These are phyloP conservation scores for Morpho achilles DNA, from an alignment of 2,888 invertebrate genomes.

Conservation along the genomic window DNA sequence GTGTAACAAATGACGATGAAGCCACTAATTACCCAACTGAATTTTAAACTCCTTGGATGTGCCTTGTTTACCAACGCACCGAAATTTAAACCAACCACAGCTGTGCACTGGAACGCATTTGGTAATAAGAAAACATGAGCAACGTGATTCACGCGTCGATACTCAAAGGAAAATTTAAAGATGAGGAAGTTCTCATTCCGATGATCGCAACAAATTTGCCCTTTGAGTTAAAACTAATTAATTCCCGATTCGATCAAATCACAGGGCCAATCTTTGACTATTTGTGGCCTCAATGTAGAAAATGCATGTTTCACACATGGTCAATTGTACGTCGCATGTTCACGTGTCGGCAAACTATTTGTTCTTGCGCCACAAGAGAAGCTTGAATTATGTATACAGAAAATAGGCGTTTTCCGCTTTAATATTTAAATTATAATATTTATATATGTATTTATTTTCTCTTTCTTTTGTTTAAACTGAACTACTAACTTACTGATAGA, in stretches of 20 bases:
- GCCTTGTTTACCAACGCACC: slow-evolving; percentile 3
- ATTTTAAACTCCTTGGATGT: background rate
- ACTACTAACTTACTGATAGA: too few relatives aligned
- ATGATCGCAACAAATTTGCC: background rate
- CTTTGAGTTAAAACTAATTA: slow-evolving; percentile 20
- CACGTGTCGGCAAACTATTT: slow-evolving; percentile 4
- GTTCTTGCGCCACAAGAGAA: background rate
- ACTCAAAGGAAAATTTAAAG: slow-evolving; percentile 14
- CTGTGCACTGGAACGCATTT: background rate
- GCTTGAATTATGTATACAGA: too few relatives aligned
- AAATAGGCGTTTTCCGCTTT: too few relatives aligned
- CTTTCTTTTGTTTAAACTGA: too few relatives aligned
- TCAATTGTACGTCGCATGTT: slow-evolving; percentile 13
- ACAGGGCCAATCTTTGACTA: slow-evolving; percentile 24
- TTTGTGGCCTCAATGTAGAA: slow-evolving; percentile 13
- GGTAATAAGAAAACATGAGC: too few relatives aligned
- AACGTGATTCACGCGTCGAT: slow-evolving; percentile 1
- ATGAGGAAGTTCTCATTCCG: slow-evolving; percentile 15
- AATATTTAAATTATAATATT: too few relatives aligned
- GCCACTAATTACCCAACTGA: too few relatives aligned
- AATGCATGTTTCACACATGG: slow-evolving; percentile 14
- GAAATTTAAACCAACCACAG: background rate
- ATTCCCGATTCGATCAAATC: slow-evolving; percentile 27
- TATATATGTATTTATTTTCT: too few relatives aligned
- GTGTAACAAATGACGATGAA: too few relatives aligned